Percentiles rank a stretch among this genome's conserved stretches.
Evolutionary conservation across 2,113 vertebrate genomes (phyloP).

Genomic region (Pristiophorus japonicus): DNA sequence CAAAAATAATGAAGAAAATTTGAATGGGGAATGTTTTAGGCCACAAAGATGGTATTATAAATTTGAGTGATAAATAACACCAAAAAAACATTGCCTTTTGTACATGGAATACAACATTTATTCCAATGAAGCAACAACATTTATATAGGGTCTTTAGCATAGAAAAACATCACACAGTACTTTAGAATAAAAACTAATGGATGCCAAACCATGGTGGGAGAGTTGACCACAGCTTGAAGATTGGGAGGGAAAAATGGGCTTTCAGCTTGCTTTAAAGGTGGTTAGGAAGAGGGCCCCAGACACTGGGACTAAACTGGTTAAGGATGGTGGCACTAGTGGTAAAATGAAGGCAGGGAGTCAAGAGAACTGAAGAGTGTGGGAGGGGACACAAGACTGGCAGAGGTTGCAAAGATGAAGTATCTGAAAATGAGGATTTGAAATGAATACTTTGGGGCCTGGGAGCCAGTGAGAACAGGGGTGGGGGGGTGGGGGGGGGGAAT

Average conservation of each 20-base stretch:
- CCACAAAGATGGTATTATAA: neutral
- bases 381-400: too few relatives aligned
- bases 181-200: neutral
- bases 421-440: too few relatives aligned
- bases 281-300: too few relatives aligned
- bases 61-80: neutral
- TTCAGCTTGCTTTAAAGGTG: neutral
- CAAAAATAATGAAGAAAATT: too few relatives aligned
- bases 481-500: too few relatives aligned
- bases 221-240: neutral
- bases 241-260: neutral
- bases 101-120: neutral
- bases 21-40: neutral
- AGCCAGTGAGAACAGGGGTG: too few relatives aligned
- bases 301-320: too few relatives aligned
- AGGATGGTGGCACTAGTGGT: too few relatives aligned
- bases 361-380: too few relatives aligned
- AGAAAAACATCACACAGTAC: neutral
- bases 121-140: neutral
- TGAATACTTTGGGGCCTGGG: too few relatives aligned
- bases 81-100: neutral
- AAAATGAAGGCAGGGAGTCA: neutral
- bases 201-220: neutral
- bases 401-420: too few relatives aligned
- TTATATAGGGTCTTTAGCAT: neutral